Percentiles rank a stretch among this genome's conserved stretches.
These are phyloP conservation scores for Apocheima hispidaria DNA, from an alignment of 2,888 invertebrate genomes.

Conservation along the genomic window DNA sequence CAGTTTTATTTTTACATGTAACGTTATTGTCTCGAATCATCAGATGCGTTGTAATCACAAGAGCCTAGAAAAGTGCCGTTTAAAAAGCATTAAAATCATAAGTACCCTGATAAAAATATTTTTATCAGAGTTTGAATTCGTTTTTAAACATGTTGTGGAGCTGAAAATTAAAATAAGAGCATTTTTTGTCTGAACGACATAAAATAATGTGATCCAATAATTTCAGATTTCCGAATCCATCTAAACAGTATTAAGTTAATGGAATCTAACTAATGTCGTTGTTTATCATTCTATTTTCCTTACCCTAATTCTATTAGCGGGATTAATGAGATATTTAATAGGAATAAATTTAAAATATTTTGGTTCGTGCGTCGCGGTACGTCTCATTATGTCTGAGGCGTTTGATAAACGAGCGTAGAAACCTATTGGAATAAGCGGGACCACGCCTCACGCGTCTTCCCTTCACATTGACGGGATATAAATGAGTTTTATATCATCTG, in stretches of 20 bases:
- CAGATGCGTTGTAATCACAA: background rate
- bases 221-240: slow-evolving; percentile 32
- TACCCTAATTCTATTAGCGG: slow-evolving; percentile 57
- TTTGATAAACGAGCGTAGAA: slow-evolving; percentile 79
- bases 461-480: slow-evolving; percentile 80
- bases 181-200: slow-evolving; percentile 8
- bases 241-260: slow-evolving; percentile 35
- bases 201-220: slow-evolving; percentile 23
- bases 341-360: slow-evolving; percentile 75
- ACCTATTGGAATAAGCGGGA: slow-evolving; percentile 78
- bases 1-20: slow-evolving; percentile 32
- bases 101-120: background rate
- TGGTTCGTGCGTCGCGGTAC: slow-evolving; percentile 69
- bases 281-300: slow-evolving; percentile 50
- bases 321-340: slow-evolving; percentile 64
- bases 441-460: slow-evolving; percentile 69
- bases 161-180: background rate
- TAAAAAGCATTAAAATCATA: background rate
- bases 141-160: background rate
- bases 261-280: slow-evolving; percentile 40
- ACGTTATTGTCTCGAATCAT: slow-evolving; percentile 31
- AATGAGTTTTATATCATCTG: slow-evolving; percentile 84
- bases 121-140: background rate
- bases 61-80: background rate
- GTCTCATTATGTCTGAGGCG: slow-evolving; percentile 80